These are phyloP conservation scores for Hylaea fasciaria DNA, from an alignment of 2,888 invertebrate species.

Conservation along the genomic window DNA sequence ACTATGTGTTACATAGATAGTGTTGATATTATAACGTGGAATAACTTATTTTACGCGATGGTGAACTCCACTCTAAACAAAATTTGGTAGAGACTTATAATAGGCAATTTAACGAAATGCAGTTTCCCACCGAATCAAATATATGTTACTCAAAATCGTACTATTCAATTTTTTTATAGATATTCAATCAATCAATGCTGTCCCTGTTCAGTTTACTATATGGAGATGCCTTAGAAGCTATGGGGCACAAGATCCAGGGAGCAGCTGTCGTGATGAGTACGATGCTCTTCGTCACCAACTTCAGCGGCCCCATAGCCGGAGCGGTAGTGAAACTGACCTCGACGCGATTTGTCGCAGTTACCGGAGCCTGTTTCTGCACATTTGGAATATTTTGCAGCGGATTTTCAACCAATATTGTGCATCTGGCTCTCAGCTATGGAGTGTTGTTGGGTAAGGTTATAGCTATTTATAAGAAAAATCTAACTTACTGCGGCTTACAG, in stretches of 20 bases:
- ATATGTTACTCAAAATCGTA: slow-evolving; percentile 5
- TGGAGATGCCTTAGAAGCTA: slow-evolving; percentile 86
- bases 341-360: slow-evolving; percentile 73
- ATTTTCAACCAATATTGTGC: slow-evolving; percentile 73
- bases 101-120: no score
- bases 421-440: slow-evolving; percentile 78
- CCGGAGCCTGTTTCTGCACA: slow-evolving; percentile 71
- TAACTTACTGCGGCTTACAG: no score
- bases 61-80: no score
- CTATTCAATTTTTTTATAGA: slow-evolving; percentile 68
- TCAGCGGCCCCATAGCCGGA: slow-evolving; percentile 89
- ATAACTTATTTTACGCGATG: no score
- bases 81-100: neutral
- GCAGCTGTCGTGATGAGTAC: slow-evolving; percentile 88
- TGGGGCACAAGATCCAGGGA: slow-evolving; percentile 87
- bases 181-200: slow-evolving; percentile 89
- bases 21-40: no score
- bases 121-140: neutral
- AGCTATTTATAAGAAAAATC: neutral
- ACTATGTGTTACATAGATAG: no score
- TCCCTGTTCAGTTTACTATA: slow-evolving; percentile 89
- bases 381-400: slow-evolving; percentile 77
- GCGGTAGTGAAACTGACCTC: slow-evolving; percentile 85
- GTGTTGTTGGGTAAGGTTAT: slow-evolving; percentile 74
- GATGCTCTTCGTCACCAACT: slow-evolving; percentile 87